A percentile compares a stretch with the other conserved stretches of the same genome.
Conservation (phyloP, 2,888 invertebrate genomes). For the Dimorphilus gyrociliatus region DNA sequence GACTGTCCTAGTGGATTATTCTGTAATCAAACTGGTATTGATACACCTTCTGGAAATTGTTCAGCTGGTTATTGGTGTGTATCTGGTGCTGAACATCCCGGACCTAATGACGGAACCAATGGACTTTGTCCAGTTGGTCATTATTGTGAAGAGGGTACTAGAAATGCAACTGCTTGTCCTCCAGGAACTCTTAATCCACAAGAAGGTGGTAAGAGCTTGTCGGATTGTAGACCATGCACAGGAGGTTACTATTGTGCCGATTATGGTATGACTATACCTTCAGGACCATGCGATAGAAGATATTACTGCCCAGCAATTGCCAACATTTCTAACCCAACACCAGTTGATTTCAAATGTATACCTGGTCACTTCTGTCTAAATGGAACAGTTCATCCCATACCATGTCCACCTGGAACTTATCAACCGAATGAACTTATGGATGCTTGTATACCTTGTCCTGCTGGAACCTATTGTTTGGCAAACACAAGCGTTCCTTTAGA, state of each 20-base stretch:
- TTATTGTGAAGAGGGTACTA: conserved; percentile 25
- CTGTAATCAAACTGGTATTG: conserved; percentile 23
- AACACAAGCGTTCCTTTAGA: conserved; percentile 20
- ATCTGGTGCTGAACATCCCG: conserved; percentile 16
- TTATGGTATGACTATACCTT: conserved; percentile 18
- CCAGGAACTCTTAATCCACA: conserved; percentile 24
- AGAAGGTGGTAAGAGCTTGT: conserved; percentile 13
- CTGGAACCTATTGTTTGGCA: conserved; percentile 20
- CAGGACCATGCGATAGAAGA: conserved; percentile 24
- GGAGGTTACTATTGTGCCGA: conserved; percentile 25
- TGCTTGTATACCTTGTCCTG: conserved; percentile 24
- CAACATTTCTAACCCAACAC: conserved; percentile 4
- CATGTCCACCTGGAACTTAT: conserved; percentile 21
- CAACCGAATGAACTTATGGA: conserved; percentile 16
- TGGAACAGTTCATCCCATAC: conserved; percentile 17
- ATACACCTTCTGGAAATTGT: conserved; percentile 19
- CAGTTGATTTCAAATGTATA: conserved; percentile 15
- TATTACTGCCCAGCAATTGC: conserved; percentile 24
- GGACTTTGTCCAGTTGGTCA: conserved; percentile 25
- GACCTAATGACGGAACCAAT: conserved; percentile 25
- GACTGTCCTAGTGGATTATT: conserved; percentile 23
- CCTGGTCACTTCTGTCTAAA: conserved; percentile 25
- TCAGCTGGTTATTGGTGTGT: conserved; percentile 27
- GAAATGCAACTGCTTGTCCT: conserved; percentile 17
- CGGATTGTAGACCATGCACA: conserved; percentile 25